Evolutionary conservation across 2,888 invertebrate genomes (phyloP), one percentile per base, ranked within the genome.

Genomic region (Macrosoma leucophasiata): DNA sequence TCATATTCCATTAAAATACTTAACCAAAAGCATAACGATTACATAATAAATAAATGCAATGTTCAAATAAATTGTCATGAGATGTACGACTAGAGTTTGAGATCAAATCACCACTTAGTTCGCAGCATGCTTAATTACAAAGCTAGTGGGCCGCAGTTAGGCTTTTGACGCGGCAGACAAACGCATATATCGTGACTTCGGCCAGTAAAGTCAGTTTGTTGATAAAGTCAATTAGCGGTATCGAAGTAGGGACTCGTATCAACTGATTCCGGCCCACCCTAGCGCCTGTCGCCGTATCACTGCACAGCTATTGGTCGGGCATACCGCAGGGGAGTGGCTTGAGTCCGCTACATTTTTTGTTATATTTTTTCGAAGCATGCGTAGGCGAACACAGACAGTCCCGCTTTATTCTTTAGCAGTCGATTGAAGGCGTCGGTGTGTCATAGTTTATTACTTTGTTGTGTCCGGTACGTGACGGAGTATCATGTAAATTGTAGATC

Each of bases 211-310:
- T 81, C 75, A 62, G 79, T 82, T 81, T 84, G 84, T 82, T 84
- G 84, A 84, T 84, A 84, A 82, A 82, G 84, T 81, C 84, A 84
- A 84, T 84, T 84, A 84, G 81, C 66, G 66, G 72, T 78, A 79
- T 81, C 82, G 76, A 73, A 82, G 78, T 71, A 69, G 78, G 72
- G 76, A 72, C 77, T 70, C 66, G 72, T 74, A 81, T 78, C 75
- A 76, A 71, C 63, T 67, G 75, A 75, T 73, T 68, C 63, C 59
- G 63, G 70, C 78, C 79, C 82, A 75, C 78, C 75, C 72, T 69
- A 72, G 62, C 52, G 53, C 59, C 64, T 51, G 60, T 65, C 60
- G 62, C 51, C 49, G 58, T 64, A 62, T 66, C 64, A 59, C 48
- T 39, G 69, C 49, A 39, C 50, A 43, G 66, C 63, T 50, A 82